phyloP scores from a whole-genome alignment of 2,888 invertebrate genomes.

The Scrobipalpa costella region DNA sequence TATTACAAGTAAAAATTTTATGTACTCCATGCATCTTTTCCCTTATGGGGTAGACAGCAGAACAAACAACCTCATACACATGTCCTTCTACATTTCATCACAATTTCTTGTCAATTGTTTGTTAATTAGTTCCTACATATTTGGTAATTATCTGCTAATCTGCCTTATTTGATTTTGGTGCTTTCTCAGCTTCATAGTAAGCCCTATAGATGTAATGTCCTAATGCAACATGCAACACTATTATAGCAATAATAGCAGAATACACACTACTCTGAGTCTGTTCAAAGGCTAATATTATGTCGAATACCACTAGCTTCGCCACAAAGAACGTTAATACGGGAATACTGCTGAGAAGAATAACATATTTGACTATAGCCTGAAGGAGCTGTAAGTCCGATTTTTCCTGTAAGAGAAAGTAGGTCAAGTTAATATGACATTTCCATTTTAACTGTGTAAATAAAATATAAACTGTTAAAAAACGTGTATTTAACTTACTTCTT shows the following conservation, averaged over 20 bases:
- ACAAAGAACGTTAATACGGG: slow-evolving; percentile 88
- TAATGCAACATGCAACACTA: slow-evolving; percentile 87
- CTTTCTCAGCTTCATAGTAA: slow-evolving; percentile 82
- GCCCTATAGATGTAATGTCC: slow-evolving; percentile 90
- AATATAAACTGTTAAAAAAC: neutral
- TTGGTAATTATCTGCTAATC: neutral
- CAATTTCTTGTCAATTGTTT: slow-evolving; percentile 37
- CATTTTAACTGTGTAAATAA: neutral
- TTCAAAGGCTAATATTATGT: slow-evolving; percentile 81
- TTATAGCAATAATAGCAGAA: slow-evolving; percentile 88
- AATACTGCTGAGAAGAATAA: slow-evolving; percentile 86
- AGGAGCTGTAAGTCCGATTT: slow-evolving; percentile 86
- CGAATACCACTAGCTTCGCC: slow-evolving; percentile 85
- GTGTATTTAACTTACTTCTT: neutral
- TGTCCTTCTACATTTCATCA: neutral
- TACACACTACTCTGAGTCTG: slow-evolving; percentile 87
- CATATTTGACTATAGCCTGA: slow-evolving; percentile 88
- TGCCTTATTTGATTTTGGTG: slow-evolving; percentile 51
- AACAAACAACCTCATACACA: too few species aligned
- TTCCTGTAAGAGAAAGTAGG: slow-evolving; percentile 68
- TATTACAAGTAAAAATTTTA: too few species aligned
- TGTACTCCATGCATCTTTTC: too few species aligned
- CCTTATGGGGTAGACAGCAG: too few species aligned
- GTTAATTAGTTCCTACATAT: neutral
- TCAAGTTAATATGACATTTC: neutral